These are phyloP conservation scores for Microcebus murinus DNA, from an alignment of 2,113 vertebrate species.

Conservation along the genomic window DNA sequence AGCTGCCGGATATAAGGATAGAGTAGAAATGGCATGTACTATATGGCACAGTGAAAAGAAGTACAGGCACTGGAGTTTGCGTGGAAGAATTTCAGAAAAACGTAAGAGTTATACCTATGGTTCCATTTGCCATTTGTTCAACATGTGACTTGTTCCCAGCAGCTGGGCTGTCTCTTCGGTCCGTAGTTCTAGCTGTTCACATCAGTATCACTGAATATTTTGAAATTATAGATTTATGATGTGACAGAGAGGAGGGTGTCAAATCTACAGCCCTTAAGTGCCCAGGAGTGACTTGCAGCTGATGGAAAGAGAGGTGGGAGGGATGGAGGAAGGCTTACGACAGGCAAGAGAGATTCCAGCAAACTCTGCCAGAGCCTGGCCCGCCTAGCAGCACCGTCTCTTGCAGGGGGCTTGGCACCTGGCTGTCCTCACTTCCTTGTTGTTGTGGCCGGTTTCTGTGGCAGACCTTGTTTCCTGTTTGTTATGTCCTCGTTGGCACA, in stretches of 20 bases:
- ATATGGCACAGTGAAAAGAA: rapidly evolving
- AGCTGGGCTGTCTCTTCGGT: not conserved
- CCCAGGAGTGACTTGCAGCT: not conserved
- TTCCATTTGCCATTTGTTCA: not conserved
- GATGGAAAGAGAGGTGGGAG: not conserved
- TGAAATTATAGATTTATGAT: not conserved
- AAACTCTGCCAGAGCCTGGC: rapidly evolving
- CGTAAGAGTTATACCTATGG: not conserved
- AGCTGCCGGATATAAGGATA: not conserved
- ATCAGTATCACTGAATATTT: not conserved
- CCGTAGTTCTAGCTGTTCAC: not conserved
- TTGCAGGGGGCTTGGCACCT: not conserved
- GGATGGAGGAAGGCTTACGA: not conserved
- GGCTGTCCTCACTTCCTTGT: not conserved
- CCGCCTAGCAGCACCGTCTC: not conserved
- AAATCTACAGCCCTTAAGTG: not conserved
- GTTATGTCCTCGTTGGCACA: not conserved
- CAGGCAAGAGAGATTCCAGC: too few relatives aligned
- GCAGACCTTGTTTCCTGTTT: not conserved
- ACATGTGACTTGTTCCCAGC: too few relatives aligned
- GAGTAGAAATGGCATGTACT: not conserved
- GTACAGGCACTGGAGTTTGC: rapidly evolving
- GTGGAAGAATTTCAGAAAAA: not conserved
- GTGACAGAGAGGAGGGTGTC: not conserved
- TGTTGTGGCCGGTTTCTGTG: not conserved